phyloP scores from a whole-genome alignment of 1,140 invertebrate species.

The Vanessa atalanta region DNA sequence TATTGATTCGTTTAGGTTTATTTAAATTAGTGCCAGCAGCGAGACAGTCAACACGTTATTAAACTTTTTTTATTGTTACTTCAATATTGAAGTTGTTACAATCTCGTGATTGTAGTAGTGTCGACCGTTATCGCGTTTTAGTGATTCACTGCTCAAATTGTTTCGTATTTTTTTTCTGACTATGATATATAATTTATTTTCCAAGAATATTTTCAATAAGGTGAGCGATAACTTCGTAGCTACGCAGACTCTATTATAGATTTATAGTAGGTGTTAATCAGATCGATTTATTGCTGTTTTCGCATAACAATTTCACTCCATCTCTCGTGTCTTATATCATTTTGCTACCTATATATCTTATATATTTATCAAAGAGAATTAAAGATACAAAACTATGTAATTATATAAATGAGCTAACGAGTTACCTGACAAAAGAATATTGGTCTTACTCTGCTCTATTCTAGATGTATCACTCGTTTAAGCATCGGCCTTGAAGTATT shows the following conservation, averaged over 20 bases:
- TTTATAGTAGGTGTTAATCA: too few relatives aligned
- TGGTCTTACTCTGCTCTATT: slow-evolving; percentile 1
- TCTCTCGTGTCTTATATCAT: too few relatives aligned
- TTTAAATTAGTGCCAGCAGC: slow-evolving; percentile 34
- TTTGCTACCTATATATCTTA: background rate
- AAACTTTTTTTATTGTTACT: slow-evolving; percentile 9
- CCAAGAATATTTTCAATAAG: background rate
- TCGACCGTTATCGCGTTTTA: background rate
- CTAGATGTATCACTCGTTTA: slow-evolving; percentile 44
- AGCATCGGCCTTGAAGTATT: slow-evolving; percentile 63
- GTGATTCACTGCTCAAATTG: background rate
- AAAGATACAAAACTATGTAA: background rate
- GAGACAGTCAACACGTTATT: slow-evolving; percentile 29
- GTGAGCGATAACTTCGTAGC: background rate
- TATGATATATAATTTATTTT: background rate
- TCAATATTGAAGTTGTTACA: slow-evolving; percentile 5
- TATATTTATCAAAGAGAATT: background rate
- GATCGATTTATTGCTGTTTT: too few relatives aligned
- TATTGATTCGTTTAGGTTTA: slow-evolving; percentile 32
- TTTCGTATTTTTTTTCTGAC: background rate
- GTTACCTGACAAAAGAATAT: background rate
- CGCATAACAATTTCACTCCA: too few relatives aligned
- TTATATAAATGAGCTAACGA: slow-evolving; percentile 14
- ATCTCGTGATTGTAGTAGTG: background rate
- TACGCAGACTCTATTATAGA: background rate